Percentiles rank a stretch among this genome's conserved stretches.
Evolutionary conservation across 2,888 invertebrate species (phyloP).

Genomic region (Mallateleia sp.): DNA sequence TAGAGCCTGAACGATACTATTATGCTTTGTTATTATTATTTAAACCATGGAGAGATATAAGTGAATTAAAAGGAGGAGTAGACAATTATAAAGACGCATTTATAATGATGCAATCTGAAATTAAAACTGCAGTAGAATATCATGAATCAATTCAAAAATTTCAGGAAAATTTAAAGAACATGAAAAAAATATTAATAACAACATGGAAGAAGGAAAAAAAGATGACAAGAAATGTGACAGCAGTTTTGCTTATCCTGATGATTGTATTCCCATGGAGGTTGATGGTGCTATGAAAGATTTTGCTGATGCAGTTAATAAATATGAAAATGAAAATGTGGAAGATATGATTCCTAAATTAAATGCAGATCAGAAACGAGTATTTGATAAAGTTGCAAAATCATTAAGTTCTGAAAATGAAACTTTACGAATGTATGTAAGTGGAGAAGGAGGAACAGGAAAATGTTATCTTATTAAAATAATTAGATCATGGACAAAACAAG

Average conservation of each 20-base stretch:
- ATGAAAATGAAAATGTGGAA: constrained; percentile 36
- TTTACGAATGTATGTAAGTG: constrained; percentile 72
- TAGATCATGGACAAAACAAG: constrained; percentile 1
- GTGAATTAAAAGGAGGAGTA: constrained; percentile 74
- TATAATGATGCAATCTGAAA: background rate
- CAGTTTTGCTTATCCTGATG: background rate
- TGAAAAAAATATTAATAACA: constrained; percentile 18
- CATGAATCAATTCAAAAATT: constrained; percentile 1
- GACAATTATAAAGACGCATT: constrained; percentile 80
- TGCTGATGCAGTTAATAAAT: background rate
- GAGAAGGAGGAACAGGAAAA: constrained; percentile 84
- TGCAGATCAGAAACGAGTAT: constrained; percentile 10
- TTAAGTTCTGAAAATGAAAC: constrained; percentile 64
- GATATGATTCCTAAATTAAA: constrained; percentile 75
- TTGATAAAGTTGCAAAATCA: constrained; percentile 43
- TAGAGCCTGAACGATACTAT: constrained; percentile 61
- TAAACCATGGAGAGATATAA: constrained; percentile 73
- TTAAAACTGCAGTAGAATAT: background rate
- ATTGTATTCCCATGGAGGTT: constrained; percentile 57
- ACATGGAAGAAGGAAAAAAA: constrained; percentile 28
- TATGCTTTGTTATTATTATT: constrained; percentile 50
- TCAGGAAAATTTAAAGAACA: background rate
- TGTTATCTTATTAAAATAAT: constrained; percentile 73
- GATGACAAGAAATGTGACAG: background rate
- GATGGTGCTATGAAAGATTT: background rate